Base-by-base conservation (phyloP, 2,797 vertebrate genomes). In the Karalla daura region DNA sequence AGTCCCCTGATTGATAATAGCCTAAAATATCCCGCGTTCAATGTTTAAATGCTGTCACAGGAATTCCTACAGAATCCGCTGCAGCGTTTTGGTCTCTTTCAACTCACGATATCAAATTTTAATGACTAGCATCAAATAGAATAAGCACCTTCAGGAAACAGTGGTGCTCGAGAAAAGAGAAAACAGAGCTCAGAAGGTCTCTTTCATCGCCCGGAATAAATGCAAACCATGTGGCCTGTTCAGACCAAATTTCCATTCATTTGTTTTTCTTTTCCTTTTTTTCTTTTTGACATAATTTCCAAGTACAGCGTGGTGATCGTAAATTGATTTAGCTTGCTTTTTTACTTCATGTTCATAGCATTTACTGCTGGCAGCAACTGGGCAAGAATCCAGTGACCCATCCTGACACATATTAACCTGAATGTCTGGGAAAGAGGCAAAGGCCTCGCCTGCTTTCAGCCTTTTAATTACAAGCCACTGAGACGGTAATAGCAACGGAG, bases 401-500 rank as follows among this genome's bases (percentile, higher is more conserved):
- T 39, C 56, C 30, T 74, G 67, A 76, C 81, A 70, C 46, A 7
- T 60, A 80, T 88, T 89, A 89, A 75, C 78, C 52, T 43, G 18
- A 46, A 60, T 41, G 44, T 46, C 60, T 63, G 75, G 41, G 62
- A 64, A 66, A 49, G 70, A 73, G 53, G 47, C 55, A 13, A 58
- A 77, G 79, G 66, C 59, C 70, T 77, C 76, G 78, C 70, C 77
- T 80, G 68, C 40, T 64, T 50, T 67, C 71, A 70, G 44, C 35
- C 71, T 75, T n/a, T 75, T 87, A 84, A 88, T 89, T 88, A 88
- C 80, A 85, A 78, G 77, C 70, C 12, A 65, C 49, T 9, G 54
- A 68, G 66, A 79, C 11, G 39, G 21, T 41, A 49, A 63, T 63
- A 78, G 71, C 17, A 33, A 40, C 49, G 36, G 36, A 77, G 43